Percentiles rank a stretch among this genome's conserved stretches.
phyloP scores from a whole-genome alignment of 2,888 invertebrate species.

The Vandiemenella viatica region DNA sequence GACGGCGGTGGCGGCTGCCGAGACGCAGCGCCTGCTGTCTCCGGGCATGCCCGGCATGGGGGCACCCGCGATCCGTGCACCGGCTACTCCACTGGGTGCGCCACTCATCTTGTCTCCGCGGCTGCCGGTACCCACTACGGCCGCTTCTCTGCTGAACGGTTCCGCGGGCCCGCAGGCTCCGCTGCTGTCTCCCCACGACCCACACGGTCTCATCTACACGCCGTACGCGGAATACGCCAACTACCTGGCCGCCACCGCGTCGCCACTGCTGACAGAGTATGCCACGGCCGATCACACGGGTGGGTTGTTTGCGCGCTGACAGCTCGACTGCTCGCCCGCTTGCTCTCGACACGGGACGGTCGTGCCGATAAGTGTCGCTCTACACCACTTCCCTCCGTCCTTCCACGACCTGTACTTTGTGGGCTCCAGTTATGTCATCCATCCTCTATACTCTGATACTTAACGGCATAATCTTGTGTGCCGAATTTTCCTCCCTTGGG shows the following conservation, averaged over 20 bases:
- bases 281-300: slow-evolving; percentile 82
- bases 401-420: too few relatives aligned
- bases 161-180: slow-evolving; percentile 41
- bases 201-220: slow-evolving; percentile 76
- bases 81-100: slow-evolving; percentile 71
- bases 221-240: slow-evolving; percentile 76
- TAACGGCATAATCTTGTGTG: too few relatives aligned
- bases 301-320: slow-evolving; percentile 82
- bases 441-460: too few relatives aligned
- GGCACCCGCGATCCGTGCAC: slow-evolving; percentile 43
- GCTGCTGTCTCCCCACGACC: slow-evolving; percentile 50
- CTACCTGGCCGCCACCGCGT: slow-evolving; percentile 68
- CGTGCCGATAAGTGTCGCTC: too few relatives aligned
- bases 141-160: slow-evolving; percentile 44
- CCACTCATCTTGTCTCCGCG: slow-evolving; percentile 85
- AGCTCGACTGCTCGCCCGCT: too few relatives aligned
- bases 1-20: slow-evolving; percentile 61
- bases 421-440: too few relatives aligned
- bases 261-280: slow-evolving; percentile 71
- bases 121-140: slow-evolving; percentile 68
- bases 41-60: slow-evolving; percentile 47
- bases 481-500: too few relatives aligned
- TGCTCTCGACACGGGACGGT: too few relatives aligned
- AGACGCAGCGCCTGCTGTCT: slow-evolving; percentile 58
- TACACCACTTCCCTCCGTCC: too few relatives aligned